phyloP scores from a whole-genome alignment of 2,888 invertebrate genomes.

The Hoplodrina ambigua region DNA sequence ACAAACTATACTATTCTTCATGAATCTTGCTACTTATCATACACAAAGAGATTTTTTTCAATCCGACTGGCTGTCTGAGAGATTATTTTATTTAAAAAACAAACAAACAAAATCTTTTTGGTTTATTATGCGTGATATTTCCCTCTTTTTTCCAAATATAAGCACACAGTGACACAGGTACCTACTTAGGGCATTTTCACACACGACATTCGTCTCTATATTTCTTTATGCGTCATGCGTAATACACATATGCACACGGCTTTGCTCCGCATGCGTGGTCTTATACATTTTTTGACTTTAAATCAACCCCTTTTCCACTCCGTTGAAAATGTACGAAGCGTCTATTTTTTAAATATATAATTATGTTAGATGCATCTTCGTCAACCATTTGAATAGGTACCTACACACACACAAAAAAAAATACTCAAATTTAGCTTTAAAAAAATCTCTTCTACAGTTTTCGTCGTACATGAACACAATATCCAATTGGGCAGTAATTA shows the following conservation, averaged over 20 bases:
- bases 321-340: neutral
- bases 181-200: neutral
- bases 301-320: neutral
- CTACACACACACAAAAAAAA: neutral
- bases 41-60: too few relatives aligned
- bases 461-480: conserved; percentile 10
- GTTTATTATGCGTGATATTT: neutral
- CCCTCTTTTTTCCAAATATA: conserved; percentile 10
- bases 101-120: too few relatives aligned
- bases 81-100: too few relatives aligned
- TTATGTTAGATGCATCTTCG: neutral
- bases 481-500: too few relatives aligned
- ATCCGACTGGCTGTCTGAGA: too few relatives aligned
- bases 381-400: neutral
- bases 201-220: neutral
- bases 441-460: too few relatives aligned
- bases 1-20: too few relatives aligned
- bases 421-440: conserved; percentile 1
- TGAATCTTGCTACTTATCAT: too few relatives aligned
- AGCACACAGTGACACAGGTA: conserved; percentile 24
- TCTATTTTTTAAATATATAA: too few relatives aligned
- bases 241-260: conserved; percentile 3
- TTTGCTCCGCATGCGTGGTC: conserved; percentile 3
- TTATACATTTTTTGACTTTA: neutral
- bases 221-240: neutral